Conservation (phyloP, 2,888 invertebrate genomes). For the Podabrus alpinus region DNA sequence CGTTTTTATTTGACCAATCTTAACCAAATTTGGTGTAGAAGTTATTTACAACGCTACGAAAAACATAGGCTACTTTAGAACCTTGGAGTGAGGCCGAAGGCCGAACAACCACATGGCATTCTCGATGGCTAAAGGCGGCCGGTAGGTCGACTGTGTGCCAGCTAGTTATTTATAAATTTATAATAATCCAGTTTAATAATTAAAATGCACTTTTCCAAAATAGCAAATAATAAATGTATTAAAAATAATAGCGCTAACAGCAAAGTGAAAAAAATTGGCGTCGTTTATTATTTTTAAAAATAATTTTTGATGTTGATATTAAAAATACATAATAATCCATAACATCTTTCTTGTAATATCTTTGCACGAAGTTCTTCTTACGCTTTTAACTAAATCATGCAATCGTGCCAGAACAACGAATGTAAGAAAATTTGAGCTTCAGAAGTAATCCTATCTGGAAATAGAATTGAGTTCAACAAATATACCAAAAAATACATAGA, state of each 20-base stretch:
- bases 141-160: too few species aligned
- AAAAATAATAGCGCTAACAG: background rate
- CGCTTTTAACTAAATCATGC: slow-evolving; percentile 2
- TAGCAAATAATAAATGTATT: background rate
- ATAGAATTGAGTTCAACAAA: slow-evolving; percentile 1
- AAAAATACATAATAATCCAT: background rate
- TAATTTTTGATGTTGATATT: background rate
- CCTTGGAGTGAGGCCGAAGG: too few species aligned
- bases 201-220: too few species aligned
- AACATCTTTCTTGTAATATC: background rate
- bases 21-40: too few species aligned
- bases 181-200: too few species aligned
- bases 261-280: background rate
- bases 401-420: background rate
- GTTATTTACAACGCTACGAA: too few species aligned
- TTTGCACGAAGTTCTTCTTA: background rate
- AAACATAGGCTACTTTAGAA: too few species aligned
- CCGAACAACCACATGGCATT: too few species aligned
- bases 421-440: background rate
- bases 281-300: background rate
- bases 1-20: too few species aligned
- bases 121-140: too few species aligned
- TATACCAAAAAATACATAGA: background rate
- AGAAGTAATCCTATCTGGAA: background rate
- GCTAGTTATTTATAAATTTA: too few species aligned